Evolutionary conservation across 2,113 vertebrate species (phyloP).

Genomic region (Macrotis lagotis): DNA sequence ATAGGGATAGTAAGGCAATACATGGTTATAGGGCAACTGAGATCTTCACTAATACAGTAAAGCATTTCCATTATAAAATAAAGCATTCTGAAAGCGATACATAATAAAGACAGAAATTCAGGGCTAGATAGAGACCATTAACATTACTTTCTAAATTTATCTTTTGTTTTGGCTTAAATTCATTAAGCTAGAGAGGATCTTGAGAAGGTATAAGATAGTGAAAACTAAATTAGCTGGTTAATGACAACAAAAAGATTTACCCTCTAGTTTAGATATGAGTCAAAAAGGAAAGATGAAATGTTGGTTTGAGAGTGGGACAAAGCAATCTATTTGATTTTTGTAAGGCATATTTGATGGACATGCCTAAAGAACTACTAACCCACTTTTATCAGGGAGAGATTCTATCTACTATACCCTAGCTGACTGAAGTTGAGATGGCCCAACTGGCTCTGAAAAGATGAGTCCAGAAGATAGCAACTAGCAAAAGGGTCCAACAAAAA

Average conservation of each 20-base stretch:
- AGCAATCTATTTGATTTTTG: background rate
- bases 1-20: background rate
- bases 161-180: background rate
- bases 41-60: background rate
- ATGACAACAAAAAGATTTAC: background rate
- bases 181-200: background rate
- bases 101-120: background rate
- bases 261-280: background rate
- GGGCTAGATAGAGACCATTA: background rate
- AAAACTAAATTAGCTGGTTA: background rate
- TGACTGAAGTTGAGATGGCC: background rate
- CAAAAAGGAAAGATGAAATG: background rate
- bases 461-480: background rate
- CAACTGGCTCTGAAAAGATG: background rate
- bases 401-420: background rate
- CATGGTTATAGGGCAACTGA: background rate
- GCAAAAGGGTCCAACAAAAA: background rate
- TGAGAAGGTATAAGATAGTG: background rate
- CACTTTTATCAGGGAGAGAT: background rate
- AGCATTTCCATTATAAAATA: background rate
- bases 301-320: background rate
- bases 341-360: background rate
- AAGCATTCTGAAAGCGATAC: background rate
- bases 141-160: background rate
- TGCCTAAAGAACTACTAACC: background rate